Percentiles rank a stretch among this genome's conserved stretches.
Evolutionary conservation across 2,888 invertebrate species (phyloP).

Genomic region (Aradus depressus): DNA sequence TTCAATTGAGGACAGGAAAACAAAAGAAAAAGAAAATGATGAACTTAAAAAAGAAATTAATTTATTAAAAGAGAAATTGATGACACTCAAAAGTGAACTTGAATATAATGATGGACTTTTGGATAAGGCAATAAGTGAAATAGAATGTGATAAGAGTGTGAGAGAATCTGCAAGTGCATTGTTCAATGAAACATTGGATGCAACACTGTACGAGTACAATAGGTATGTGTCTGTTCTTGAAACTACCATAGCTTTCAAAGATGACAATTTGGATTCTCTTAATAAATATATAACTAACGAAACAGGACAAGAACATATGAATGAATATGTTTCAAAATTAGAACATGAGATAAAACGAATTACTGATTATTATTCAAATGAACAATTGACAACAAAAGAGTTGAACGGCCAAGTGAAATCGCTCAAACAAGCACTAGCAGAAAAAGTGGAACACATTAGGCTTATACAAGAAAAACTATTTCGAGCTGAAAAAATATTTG

Average conservation of each 20-base stretch:
- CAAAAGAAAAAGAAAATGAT: not conserved
- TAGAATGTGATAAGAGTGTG: not conserved
- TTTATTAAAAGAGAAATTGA: not conserved
- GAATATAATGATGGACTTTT: not conserved
- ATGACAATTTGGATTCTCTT: not conserved
- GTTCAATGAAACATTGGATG: not conserved
- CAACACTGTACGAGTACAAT: not conserved
- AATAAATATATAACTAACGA: conserved; percentile 1
- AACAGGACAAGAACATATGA: not conserved
- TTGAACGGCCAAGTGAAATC: not conserved
- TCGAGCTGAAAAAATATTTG: conserved; percentile 7
- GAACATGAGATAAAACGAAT: conserved; percentile 1
- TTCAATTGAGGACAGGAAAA: not conserved
- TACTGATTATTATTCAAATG: not conserved
- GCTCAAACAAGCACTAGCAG: not conserved
- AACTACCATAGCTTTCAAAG: not conserved
- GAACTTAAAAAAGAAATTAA: not conserved
- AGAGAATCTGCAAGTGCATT: not conserved
- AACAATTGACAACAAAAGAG: not conserved
- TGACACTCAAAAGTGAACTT: not conserved
- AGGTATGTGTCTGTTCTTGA: not conserved
- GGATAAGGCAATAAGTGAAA: not conserved
- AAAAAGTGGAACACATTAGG: conserved; percentile 7
- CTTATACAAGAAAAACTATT: conserved; percentile 8
- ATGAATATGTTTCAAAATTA: conserved; percentile 4